Conservation (phyloP, 1,140 invertebrate genomes). For the Papilio aristodemus region DNA sequence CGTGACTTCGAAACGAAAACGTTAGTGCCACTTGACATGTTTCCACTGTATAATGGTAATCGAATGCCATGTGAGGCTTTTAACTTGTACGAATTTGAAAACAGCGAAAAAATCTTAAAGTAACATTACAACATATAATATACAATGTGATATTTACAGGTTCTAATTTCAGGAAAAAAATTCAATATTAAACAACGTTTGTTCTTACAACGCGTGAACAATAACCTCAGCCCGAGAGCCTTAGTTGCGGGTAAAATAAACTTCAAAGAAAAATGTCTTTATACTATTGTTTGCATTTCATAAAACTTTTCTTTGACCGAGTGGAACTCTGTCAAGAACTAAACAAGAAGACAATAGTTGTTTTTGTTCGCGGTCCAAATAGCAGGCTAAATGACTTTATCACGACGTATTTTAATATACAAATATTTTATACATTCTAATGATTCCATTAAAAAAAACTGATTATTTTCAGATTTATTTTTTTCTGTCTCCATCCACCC, state of each 20-base stretch:
- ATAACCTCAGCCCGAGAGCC: not conserved
- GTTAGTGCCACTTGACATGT: slow-evolving; percentile 27
- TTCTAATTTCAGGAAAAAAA: not conserved
- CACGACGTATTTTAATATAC: too few relatives aligned
- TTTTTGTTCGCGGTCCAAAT: too few relatives aligned
- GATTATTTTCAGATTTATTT: too few relatives aligned
- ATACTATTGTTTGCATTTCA: not conserved
- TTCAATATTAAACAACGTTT: not conserved
- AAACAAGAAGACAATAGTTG: slow-evolving; percentile 1
- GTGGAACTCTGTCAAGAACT: not conserved
- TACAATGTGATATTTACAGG: too few relatives aligned
- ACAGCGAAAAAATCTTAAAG: not conserved
- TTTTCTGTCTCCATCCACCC: too few relatives aligned
- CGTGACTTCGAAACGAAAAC: slow-evolving; percentile 28
- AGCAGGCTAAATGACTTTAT: too few relatives aligned
- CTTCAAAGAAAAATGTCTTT: not conserved
- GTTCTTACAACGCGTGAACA: not conserved
- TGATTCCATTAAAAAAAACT: too few relatives aligned
- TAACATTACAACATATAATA: not conserved
- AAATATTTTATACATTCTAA: too few relatives aligned
- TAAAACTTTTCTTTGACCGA: slow-evolving; percentile 1
- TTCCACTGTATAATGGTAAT: slow-evolving; percentile 23
- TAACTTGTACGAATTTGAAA: slow-evolving; percentile 9
- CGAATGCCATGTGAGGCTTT: slow-evolving; percentile 13
- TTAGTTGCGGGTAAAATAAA: not conserved